Evolutionary conservation across 2,113 vertebrate genomes (phyloP).

Genomic region (Bothrops jararaca): DNA sequence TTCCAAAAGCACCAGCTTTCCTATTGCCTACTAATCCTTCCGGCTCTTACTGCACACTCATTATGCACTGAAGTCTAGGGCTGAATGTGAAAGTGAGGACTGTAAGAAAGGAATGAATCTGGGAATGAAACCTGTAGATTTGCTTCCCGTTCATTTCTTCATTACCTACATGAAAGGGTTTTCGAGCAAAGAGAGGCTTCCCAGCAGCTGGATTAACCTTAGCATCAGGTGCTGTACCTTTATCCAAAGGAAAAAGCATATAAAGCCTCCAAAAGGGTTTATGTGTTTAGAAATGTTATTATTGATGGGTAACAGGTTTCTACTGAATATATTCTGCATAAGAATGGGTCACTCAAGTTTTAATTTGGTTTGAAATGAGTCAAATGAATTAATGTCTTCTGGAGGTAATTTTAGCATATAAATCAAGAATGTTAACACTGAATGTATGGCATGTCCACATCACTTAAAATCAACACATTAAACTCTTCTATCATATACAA

Average conservation of each 20-base stretch:
- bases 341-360: not conserved
- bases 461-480: not conserved
- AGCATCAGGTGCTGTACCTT: not conserved
- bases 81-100: not conserved
- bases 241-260: not conserved
- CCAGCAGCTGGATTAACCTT: not conserved
- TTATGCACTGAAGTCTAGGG: not conserved
- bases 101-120: not conserved
- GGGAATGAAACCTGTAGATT: slow-evolving; percentile 15
- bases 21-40: slow-evolving; percentile 58
- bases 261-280: not conserved
- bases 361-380: not conserved
- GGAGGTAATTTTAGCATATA: not conserved
- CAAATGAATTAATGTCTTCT: not conserved
- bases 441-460: not conserved
- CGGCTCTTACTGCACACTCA: slow-evolving; percentile 26
- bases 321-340: not conserved
- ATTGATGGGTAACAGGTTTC: not conserved
- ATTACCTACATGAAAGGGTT: slow-evolving; percentile 5
- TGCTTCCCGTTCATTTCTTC: slow-evolving; percentile 15
- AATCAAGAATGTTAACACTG: not conserved
- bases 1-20: slow-evolving; percentile 19
- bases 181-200: not conserved
- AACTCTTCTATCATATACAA: not conserved
- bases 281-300: not conserved